These are phyloP conservation scores for Rhyzopertha dominica DNA, from an alignment of 1,140 invertebrate genomes.

Conservation along the genomic window DNA sequence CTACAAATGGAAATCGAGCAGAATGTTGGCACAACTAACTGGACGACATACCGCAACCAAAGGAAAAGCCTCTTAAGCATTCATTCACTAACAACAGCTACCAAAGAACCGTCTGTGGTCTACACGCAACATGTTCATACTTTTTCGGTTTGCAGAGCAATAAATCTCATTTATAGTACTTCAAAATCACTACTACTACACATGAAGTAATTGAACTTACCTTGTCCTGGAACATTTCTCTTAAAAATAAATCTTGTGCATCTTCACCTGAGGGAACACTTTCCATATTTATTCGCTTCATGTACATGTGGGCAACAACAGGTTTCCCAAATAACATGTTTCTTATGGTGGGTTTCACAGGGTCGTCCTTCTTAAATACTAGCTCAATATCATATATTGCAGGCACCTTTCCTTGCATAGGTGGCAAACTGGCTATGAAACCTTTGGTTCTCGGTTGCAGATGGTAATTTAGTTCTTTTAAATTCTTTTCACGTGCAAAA, in stretches of 20 bases:
- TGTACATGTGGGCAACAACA: constrained; percentile 70
- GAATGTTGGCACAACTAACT: too few species aligned
- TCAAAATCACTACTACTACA: too few species aligned
- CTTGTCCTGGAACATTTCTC: constrained; percentile 75
- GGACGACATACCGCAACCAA: too few species aligned
- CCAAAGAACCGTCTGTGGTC: too few species aligned
- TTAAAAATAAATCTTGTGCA: constrained; percentile 73
- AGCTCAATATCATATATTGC: constrained; percentile 85
- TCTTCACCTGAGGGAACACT: constrained; percentile 76
- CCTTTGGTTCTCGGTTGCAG: constrained; percentile 90
- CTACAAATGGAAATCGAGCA: too few species aligned
- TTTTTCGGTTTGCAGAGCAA: too few species aligned
- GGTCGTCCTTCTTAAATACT: constrained; percentile 63
- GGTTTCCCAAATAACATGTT: constrained; percentile 75
- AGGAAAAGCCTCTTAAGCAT: too few species aligned
- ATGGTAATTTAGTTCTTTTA: constrained; percentile 83
- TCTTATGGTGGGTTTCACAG: constrained; percentile 69
- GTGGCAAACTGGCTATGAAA: constrained; percentile 71
- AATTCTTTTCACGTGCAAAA: constrained; percentile 80
- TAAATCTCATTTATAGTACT: too few species aligned
- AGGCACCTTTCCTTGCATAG: constrained; percentile 67
- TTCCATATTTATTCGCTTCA: constrained; percentile 75
- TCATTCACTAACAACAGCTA: too few species aligned
- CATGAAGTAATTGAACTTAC: constrained; percentile 44
- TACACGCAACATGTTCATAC: too few species aligned